phyloP scores from a whole-genome alignment of 2,797 vertebrate genomes.

The Channallabes apus region DNA sequence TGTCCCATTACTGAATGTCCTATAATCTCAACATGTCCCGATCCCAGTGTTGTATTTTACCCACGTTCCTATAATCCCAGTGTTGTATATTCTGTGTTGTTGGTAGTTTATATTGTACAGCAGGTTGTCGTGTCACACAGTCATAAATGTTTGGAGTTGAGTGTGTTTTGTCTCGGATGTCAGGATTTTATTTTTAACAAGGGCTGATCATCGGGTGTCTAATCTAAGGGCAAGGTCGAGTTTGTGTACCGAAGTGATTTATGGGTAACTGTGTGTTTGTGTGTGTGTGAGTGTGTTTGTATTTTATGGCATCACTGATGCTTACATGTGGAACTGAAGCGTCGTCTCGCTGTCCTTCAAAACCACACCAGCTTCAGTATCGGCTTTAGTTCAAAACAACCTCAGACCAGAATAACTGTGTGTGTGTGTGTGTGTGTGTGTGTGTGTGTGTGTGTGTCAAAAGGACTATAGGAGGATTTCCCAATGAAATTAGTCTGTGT shows the following conservation, averaged over 20 bases:
- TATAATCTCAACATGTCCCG: not conserved
- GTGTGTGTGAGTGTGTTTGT: not conserved
- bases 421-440: not conserved
- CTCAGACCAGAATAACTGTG: slow-evolving; percentile 4
- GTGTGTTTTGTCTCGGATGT: not conserved
- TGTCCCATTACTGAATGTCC: not conserved
- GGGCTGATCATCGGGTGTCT: not conserved
- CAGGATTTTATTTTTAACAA: not conserved
- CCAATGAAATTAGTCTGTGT: too few relatives aligned
- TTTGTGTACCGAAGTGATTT: not conserved
- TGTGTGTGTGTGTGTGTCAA: not conserved
- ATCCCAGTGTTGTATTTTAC: too few relatives aligned
- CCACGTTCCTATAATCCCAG: not conserved
- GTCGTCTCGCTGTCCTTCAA: not conserved
- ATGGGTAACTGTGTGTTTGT: not conserved
- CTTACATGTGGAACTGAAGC: not conserved
- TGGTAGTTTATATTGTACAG: not conserved
- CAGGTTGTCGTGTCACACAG: not conserved
- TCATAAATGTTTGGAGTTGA: not conserved
- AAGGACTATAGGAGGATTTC: not conserved
- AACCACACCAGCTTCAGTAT: slow-evolving; percentile 3
- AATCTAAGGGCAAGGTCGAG: not conserved
- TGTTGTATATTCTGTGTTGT: not conserved
- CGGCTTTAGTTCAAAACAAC: not conserved
- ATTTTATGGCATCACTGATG: not conserved